Evolutionary conservation across 2,113 vertebrate species (phyloP).

Genomic region (Morone chrysops): DNA sequence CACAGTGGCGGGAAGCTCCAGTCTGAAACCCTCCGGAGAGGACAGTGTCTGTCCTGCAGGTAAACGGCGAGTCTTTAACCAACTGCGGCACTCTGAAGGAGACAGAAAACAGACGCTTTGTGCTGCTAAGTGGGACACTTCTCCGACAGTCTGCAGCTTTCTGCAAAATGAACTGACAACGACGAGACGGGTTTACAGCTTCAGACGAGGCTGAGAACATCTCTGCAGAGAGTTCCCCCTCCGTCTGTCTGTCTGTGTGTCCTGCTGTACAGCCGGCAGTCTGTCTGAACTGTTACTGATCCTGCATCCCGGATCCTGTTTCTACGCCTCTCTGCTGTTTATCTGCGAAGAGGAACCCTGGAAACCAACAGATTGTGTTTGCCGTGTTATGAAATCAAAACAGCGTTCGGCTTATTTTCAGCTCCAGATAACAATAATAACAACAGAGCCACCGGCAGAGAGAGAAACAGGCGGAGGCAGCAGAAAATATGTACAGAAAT

Average conservation of each 20-base stretch:
- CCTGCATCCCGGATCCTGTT: not conserved
- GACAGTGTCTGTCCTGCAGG: slow-evolving; percentile 1
- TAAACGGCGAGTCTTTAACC: not conserved
- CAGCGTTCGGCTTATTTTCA: slow-evolving; percentile 16
- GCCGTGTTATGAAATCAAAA: slow-evolving; percentile 46
- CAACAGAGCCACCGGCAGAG: slow-evolving; percentile 23
- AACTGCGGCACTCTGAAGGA: not conserved
- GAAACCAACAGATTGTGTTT: slow-evolving; percentile 28
- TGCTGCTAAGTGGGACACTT: slow-evolving; percentile 34
- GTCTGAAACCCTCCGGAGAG: not conserved
- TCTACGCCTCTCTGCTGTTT: not conserved
- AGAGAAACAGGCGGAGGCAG: not conserved
- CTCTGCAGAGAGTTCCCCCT: slow-evolving; percentile 15
- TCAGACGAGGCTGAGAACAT: not conserved
- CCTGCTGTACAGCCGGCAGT: not conserved
- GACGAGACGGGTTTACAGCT: not conserved
- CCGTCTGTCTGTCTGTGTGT: not conserved
- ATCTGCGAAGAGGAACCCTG: not conserved
- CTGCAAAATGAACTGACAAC: not conserved
- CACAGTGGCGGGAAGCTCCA: not conserved
- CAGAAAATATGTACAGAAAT: slow-evolving; percentile 30
- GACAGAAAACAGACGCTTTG: slow-evolving; percentile 39
- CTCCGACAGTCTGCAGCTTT: slow-evolving; percentile 20
- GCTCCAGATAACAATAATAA: slow-evolving; percentile 32
- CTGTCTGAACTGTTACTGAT: not conserved